These are phyloP conservation scores for Drosophila cardini DNA, from an alignment of 1,140 invertebrate species.

Conservation along the genomic window DNA sequence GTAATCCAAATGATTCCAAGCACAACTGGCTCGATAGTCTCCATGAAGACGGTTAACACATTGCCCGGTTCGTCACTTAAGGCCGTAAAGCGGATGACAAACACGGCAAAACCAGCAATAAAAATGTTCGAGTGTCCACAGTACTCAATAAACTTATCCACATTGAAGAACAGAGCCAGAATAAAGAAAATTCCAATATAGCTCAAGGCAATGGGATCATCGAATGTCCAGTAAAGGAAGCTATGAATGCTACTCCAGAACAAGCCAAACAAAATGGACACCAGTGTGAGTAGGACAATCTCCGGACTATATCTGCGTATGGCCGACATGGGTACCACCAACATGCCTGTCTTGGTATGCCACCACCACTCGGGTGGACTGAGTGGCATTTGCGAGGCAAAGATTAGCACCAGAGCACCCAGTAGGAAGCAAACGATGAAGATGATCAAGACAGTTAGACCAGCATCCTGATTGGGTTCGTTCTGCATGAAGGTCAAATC, in stretches of 20 bases:
- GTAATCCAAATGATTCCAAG: conserved; percentile 94
- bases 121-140: conserved; percentile 93
- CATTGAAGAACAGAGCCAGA: conserved; percentile 90
- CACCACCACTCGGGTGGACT: conserved; percentile 93
- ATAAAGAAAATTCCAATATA: conserved; percentile 86
- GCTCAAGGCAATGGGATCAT: conserved; percentile 54
- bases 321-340: conserved; percentile 90
- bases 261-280: conserved; percentile 89
- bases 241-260: conserved; percentile 92
- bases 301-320: conserved; percentile 90
- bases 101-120: conserved; percentile 91
- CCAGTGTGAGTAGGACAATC: conserved; percentile 88
- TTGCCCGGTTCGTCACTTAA: conserved; percentile 88
- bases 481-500: conserved; percentile 85
- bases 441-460: conserved; percentile 85
- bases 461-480: conserved; percentile 45
- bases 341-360: conserved; percentile 91
- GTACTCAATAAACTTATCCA: conserved; percentile 92
- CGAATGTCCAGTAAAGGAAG: conserved; percentile 88
- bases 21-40: conserved; percentile 92
- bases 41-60: conserved; percentile 89
- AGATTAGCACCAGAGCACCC: conserved; percentile 70
- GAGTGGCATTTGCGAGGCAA: conserved; percentile 87
- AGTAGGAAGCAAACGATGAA: conserved; percentile 86
- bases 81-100: conserved; percentile 90